These are phyloP conservation scores for Gallirallus australis DNA, from an alignment of 2,797 vertebrate genomes.

Conservation along the genomic window DNA sequence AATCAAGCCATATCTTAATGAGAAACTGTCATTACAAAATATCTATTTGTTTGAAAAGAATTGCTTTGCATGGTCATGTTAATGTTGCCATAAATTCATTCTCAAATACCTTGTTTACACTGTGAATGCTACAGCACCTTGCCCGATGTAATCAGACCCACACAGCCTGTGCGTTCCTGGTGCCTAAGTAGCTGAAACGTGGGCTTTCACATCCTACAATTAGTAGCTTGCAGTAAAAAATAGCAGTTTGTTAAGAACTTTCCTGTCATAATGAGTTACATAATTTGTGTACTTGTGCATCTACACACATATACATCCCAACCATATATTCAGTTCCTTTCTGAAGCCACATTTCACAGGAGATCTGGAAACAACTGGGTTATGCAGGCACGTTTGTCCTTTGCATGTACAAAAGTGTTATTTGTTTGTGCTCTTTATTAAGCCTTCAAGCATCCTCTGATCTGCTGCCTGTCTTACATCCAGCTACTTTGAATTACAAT, in stretches of 20 bases:
- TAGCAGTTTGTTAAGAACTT: neutral
- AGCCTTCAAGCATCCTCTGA: neutral
- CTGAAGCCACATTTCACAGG: rapidly evolving
- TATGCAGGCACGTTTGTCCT: neutral
- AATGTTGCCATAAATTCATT: neutral
- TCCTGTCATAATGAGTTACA: neutral
- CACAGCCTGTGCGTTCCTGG: neutral
- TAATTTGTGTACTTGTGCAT: neutral
- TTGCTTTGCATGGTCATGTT: neutral
- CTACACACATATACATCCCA: neutral
- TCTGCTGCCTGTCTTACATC: neutral
- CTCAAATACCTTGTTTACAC: neutral
- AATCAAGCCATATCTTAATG: neutral
- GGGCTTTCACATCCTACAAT: neutral
- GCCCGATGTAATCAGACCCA: neutral
- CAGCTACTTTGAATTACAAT: neutral
- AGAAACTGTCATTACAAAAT: neutral
- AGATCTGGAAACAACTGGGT: neutral
- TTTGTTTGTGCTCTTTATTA: neutral
- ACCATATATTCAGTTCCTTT: neutral
- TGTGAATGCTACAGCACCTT: neutral
- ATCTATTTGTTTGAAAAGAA: neutral
- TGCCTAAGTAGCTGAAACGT: neutral
- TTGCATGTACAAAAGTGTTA: neutral
- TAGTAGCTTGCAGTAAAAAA: neutral